Conservation (phyloP, 2,113 vertebrate genomes). For the Serinus canaria region DNA sequence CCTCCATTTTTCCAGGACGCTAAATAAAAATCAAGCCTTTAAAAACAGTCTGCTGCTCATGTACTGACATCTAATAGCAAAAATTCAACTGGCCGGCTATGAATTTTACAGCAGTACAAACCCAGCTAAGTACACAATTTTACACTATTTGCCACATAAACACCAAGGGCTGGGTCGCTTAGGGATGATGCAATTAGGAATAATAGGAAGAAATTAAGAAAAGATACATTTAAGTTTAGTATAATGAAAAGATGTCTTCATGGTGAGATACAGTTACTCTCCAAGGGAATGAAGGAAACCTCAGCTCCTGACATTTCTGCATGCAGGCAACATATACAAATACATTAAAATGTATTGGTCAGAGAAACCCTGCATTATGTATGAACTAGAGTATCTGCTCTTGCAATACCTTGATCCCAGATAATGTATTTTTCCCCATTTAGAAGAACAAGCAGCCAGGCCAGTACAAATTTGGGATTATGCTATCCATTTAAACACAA, state of each 20-base stretch:
- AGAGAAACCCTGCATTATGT: neutral
- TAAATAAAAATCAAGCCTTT: slow-evolving; percentile 31
- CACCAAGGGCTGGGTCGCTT: neutral
- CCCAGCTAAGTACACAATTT: neutral
- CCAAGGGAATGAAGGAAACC: neutral
- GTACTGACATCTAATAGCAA: slow-evolving; percentile 60
- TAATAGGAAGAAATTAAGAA: neutral
- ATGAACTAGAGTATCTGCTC: neutral
- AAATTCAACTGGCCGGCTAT: neutral
- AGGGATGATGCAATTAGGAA: neutral
- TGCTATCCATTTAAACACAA: neutral
- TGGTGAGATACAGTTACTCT: neutral
- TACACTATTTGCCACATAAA: neutral
- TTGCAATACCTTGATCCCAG: neutral
- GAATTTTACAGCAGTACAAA: neutral
- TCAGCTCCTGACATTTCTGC: neutral
- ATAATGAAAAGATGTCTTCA: neutral
- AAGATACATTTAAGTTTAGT: neutral
- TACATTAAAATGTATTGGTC: neutral
- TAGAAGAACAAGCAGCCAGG: neutral
- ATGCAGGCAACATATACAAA: neutral
- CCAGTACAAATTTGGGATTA: neutral
- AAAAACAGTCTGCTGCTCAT: neutral
- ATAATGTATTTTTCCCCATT: neutral
- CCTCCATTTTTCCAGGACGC: neutral